Base-by-base conservation (phyloP, 1,140 invertebrate species). In the Mercenaria mercenaria region DNA sequence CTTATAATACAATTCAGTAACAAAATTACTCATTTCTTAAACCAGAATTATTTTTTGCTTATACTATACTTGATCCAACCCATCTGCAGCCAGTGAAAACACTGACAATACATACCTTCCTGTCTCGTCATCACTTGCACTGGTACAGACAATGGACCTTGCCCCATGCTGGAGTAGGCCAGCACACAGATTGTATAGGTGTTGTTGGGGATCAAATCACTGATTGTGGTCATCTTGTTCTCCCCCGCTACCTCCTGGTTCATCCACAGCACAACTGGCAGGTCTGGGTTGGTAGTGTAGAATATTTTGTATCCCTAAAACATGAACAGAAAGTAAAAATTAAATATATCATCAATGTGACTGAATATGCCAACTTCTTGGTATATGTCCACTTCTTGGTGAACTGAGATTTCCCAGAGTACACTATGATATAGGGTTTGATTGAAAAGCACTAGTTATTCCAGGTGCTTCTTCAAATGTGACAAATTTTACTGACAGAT, bases 81-180 rank as follows among this genome's bases (percentile, higher is more conserved):
- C 59, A 64, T 64, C 67, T 39, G 34, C 67, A 37, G 29, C 34
- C 32, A 72, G 20, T 4, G 10, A 67, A 47, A 47, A 47, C 43
- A 47, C 43, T 8, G 43, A 47, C 43, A 61, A 61, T 23, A 91
- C 93, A 94, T 96, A 97, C 97, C 97, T 97, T 98, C 99, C 97
- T 98, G 98, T 94, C 99, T 98, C 15, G 98, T 99, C 96, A 99
- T 99, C 91, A 99, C 98, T 96, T 99, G 98, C n/a, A 99, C 98
- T 18, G 98, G 98, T 0, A 97, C 96, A 89, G 98, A 99, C 87
- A 99, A 97, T 26, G 96, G 96, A 2, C 95, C 95, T 52, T 94
- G 92, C 18, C 96, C 96, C 61, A 94, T 92, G 47, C 92, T 91
- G 56, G 95, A 96, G 37, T 91, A 94, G 32, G 96, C 96, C 79